These are phyloP conservation scores for Lycodopsis pacificus DNA, from an alignment of 2,797 vertebrate genomes.

Conservation along the genomic window DNA sequence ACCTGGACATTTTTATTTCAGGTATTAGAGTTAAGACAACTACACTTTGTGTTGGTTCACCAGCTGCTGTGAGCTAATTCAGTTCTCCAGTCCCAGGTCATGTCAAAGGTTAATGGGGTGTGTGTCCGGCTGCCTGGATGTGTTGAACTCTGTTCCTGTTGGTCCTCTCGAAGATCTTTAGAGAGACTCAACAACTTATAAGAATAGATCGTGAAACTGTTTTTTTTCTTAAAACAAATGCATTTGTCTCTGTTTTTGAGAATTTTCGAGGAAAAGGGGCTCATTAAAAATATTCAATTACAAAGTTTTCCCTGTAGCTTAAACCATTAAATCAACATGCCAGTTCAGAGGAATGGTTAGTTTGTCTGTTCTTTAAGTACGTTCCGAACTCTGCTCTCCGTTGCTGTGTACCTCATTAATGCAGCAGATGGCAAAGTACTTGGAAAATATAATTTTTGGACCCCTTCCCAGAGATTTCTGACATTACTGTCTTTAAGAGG, in stretches of 20 bases:
- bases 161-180: not conserved
- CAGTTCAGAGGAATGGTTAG: too few relatives aligned
- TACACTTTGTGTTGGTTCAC: not conserved
- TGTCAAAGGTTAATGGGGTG: slow-evolving; percentile 44
- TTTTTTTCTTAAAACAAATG: not conserved
- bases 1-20: not conserved
- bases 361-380: too few relatives aligned
- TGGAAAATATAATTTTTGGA: too few relatives aligned
- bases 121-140: slow-evolving; percentile 1
- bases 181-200: not conserved
- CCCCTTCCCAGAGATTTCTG: too few relatives aligned
- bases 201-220: not conserved
- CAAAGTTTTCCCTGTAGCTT: not conserved
- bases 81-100: not conserved
- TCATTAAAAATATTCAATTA: not conserved
- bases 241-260: not conserved
- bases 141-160: not conserved
- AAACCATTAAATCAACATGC: not conserved
- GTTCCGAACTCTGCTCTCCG: too few relatives aligned
- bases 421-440: too few relatives aligned
- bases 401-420: too few relatives aligned
- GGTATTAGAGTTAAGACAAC: not conserved
- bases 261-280: not conserved
- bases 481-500: not conserved
- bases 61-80: slow-evolving; percentile 20